A percentile compares a stretch with the other conserved stretches of the same genome.
phyloP scores from a whole-genome alignment of 2,888 invertebrate species.

The Dryadula phaetusa region DNA sequence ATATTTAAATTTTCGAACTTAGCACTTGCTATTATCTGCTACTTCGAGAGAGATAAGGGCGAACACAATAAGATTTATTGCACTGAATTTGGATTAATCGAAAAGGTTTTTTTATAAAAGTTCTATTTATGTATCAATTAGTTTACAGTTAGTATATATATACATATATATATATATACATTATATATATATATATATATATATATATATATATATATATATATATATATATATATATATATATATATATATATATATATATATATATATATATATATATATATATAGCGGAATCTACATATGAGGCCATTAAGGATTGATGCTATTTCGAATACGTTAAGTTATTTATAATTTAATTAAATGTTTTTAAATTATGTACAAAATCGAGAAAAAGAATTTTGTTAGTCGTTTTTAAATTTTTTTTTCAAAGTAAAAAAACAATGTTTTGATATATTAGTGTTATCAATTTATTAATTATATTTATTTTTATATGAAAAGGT shows the following conservation, averaged over 20 bases:
- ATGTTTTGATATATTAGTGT: too few species aligned
- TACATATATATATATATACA: conserved; percentile 50
- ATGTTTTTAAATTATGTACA: background rate
- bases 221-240: conserved; percentile 47
- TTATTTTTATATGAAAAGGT: too few species aligned
- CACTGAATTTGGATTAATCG: conserved; percentile 66
- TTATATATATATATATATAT: conserved; percentile 58
- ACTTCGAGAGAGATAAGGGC: conserved; percentile 73
- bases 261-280: too few species aligned
- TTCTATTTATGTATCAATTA: conserved; percentile 71
- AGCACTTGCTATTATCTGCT: conserved; percentile 73
- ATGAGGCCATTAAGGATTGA: conserved; percentile 48
- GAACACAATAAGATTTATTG: conserved; percentile 79
- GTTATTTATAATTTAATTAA: conserved; percentile 22
- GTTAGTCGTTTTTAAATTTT: too few species aligned
- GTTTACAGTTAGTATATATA: conserved; percentile 65
- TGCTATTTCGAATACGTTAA: background rate
- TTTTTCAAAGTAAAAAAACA: too few species aligned
- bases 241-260: conserved; percentile 54
- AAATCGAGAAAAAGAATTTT: background rate
- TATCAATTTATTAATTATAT: too few species aligned
- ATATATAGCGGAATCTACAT: conserved; percentile 11
- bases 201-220: background rate
- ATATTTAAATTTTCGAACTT: conserved; percentile 74
- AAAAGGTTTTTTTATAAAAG: conserved; percentile 59